Conservation (phyloP, 2,888 invertebrate species). For the Pegoplata infirma region DNA sequence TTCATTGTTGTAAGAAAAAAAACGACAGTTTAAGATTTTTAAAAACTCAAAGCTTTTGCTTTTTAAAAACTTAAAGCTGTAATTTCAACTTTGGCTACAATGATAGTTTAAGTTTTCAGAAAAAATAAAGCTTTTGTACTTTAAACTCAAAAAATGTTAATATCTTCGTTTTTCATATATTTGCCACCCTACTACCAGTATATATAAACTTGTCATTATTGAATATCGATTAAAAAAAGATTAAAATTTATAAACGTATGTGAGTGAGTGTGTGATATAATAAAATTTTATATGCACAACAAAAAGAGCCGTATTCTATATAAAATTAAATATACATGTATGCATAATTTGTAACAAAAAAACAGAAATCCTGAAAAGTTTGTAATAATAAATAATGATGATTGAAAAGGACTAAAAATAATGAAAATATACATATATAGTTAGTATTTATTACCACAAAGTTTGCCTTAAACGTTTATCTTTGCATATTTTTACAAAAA, state of each 20-base stretch:
- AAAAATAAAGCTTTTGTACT: too few relatives aligned
- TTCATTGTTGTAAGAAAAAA: too few relatives aligned
- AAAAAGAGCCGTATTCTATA: background rate
- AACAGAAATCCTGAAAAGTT: background rate
- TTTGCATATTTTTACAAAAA: background rate
- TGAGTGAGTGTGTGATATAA: slow-evolving; percentile 23
- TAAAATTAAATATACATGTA: too few relatives aligned
- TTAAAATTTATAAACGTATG: slow-evolving; percentile 49
- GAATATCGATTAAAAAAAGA: slow-evolving; percentile 60
- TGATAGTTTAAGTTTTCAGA: too few relatives aligned
- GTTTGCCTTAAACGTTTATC: background rate
- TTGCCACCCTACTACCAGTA: background rate
- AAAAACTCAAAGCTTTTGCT: too few relatives aligned
- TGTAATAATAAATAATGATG: slow-evolving; percentile 24
- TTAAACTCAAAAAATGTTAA: too few relatives aligned
- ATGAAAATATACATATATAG: background rate
- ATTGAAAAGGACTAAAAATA: background rate
- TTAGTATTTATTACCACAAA: background rate
- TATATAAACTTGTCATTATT: slow-evolving; percentile 40
- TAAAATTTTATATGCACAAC: slow-evolving; percentile 10
- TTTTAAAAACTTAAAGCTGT: too few relatives aligned
- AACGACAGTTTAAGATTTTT: too few relatives aligned
- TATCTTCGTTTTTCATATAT: too few relatives aligned
- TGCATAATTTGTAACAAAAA: too few relatives aligned
- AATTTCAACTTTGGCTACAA: too few relatives aligned